These are phyloP conservation scores for Sinotaia quadrata DNA, from an alignment of 2,888 invertebrate genomes.

Conservation along the genomic window DNA sequence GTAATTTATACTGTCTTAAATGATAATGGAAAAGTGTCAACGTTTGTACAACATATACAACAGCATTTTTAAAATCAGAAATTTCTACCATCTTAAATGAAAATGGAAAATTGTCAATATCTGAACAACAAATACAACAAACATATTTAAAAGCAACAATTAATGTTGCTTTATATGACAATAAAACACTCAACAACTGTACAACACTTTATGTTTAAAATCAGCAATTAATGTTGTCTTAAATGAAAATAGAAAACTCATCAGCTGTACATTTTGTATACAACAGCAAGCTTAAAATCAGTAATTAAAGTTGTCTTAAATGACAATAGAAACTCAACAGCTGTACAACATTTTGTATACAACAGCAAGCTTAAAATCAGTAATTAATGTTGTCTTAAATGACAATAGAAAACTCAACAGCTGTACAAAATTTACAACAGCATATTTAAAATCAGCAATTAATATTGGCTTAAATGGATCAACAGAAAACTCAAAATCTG, in stretches of 20 bases:
- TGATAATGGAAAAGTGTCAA: slow-evolving; percentile 8
- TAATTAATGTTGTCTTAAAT: slow-evolving; percentile 38
- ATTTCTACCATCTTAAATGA: slow-evolving; percentile 37
- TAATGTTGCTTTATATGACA: slow-evolving; percentile 35
- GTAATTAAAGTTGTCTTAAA: slow-evolving; percentile 41
- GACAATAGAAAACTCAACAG: slow-evolving; percentile 6
- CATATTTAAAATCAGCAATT: background rate
- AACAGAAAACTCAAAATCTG: slow-evolving; percentile 1
- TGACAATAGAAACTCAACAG: slow-evolving; percentile 10
- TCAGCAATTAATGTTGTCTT: slow-evolving; percentile 32
- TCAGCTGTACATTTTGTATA: background rate
- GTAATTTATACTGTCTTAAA: slow-evolving; percentile 38
- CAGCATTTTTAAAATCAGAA: background rate
- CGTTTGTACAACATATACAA: slow-evolving; percentile 1
- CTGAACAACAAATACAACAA: background rate
- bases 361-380: background rate
- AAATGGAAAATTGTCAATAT: background rate
- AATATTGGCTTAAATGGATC: slow-evolving; percentile 35
- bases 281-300: background rate
- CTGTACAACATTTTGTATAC: background rate
- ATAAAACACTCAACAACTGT: background rate
- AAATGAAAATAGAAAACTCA: slow-evolving; percentile 27
- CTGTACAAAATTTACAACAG: background rate
- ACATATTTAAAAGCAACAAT: background rate
- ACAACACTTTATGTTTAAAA: background rate